These are phyloP conservation scores for Eulemur rufifrons DNA, from an alignment of 2,113 vertebrate genomes.

Conservation along the genomic window DNA sequence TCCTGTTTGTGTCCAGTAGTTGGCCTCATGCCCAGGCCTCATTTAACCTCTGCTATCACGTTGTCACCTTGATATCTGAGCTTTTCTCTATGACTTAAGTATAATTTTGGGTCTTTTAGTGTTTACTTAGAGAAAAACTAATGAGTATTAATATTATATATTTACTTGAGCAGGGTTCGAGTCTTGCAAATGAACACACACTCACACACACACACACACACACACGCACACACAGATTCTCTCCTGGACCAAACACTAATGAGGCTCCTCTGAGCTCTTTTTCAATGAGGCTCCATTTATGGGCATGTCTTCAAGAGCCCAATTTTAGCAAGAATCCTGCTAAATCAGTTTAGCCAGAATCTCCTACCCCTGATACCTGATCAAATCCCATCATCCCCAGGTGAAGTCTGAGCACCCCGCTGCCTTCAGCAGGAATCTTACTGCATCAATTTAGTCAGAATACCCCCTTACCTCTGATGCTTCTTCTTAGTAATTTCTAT, in stretches of 20 bases:
- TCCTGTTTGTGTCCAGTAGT: neutral
- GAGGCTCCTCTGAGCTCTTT: neutral
- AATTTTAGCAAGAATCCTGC: neutral
- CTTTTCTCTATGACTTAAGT: neutral
- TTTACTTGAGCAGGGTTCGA: neutral
- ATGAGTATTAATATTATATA: neutral
- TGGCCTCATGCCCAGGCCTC: neutral
- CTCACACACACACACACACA: neutral
- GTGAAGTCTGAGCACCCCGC: neutral
- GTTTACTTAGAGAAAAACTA: neutral
- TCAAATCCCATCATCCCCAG: neutral
- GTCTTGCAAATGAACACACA: neutral
- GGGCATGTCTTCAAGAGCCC: neutral
- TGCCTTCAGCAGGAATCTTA: neutral
- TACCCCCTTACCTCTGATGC: neutral
- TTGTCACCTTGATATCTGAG: neutral
- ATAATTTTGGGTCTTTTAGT: neutral
- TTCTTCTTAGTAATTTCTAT: neutral
- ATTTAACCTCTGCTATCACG: neutral
- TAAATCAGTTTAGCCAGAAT: neutral
- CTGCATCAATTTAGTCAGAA: neutral
- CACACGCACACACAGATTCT: neutral
- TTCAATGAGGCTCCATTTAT: neutral
- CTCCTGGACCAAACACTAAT: neutral
- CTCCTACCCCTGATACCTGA: neutral